Base-by-base conservation (phyloP, 2,888 invertebrate species). In the Hemistola chrysoprasaria region DNA sequence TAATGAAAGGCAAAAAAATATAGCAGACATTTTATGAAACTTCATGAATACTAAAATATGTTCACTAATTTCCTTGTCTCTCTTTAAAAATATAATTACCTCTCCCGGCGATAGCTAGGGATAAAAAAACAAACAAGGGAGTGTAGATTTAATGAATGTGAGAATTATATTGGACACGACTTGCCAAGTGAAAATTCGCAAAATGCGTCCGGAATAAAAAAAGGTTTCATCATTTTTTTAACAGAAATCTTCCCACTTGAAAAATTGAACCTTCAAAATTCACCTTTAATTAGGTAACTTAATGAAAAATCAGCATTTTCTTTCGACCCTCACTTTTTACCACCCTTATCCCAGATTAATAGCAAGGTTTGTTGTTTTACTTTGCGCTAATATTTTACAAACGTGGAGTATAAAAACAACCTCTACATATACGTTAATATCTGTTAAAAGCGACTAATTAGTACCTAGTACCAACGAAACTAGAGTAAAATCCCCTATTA, bases 371-470 rank as follows among this genome's bases (percentile, higher is more conserved):
- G 60, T 67, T 56, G 61, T 60, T 59, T 50, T 43, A 64, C 65
- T 70, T 65, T 50, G 59, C 63, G 62, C 59, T 62, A 68, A 69
- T 66, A 56, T 64, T 62, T 60, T 59, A 58, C 55, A 62, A 73
- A 66, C 65, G 69, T 53, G 59, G 56, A 46, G 47, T 53, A 50
- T 55, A 10, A 29, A 66, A 61, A 61, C 58, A 47, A 49, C 54
- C 16, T 16, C 2, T 4, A 16, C 16, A 16, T n/a, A n/a, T n/a
- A n/a, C n/a, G n/a, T n/a, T n/a, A n/a, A n/a, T n/a, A n/a, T n/a
- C 23, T 22, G 22, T 27, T 29, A 21, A 43, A 43, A 16, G 16
- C 16, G 4, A 16, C 16, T 16, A 16, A 16, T 16, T 8, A 7
- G 6, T 35, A 35, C 10, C 20, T 32, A 35, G 21, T 25, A n/a